Percentiles rank a stretch among this genome's conserved stretches.
These are phyloP conservation scores for Alfaro cultratus DNA, from an alignment of 2,797 vertebrate genomes.

Conservation along the genomic window DNA sequence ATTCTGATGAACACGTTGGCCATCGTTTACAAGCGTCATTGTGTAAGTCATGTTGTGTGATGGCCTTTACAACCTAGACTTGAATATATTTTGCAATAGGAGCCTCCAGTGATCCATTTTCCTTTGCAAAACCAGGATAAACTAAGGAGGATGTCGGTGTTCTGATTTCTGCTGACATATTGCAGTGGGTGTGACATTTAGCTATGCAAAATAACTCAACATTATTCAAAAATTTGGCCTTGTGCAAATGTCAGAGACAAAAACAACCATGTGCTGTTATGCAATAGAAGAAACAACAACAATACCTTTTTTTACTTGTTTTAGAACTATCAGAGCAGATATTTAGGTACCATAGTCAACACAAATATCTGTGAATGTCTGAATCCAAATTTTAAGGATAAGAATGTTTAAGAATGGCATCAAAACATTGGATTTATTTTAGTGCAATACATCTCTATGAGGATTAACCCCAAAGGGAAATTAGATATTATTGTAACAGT, in stretches of 20 bases:
- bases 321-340: conserved; percentile 18
- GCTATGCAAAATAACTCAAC: conserved; percentile 73
- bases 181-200: conserved; percentile 82
- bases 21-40: conserved; percentile 45
- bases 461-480: not conserved
- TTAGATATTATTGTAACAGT: not conserved
- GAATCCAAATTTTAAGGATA: not conserved
- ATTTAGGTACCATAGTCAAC: conserved; percentile 31
- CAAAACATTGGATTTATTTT: not conserved
- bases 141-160: conserved; percentile 25
- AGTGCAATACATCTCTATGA: not conserved
- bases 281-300: conserved; percentile 49
- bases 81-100: conserved; percentile 42
- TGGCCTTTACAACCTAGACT: conserved; percentile 58
- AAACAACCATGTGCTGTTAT: conserved; percentile 61
- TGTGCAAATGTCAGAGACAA: conserved; percentile 77
- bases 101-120: conserved; percentile 49
- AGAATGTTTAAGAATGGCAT: not conserved
- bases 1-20: conserved; percentile 34
- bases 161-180: conserved; percentile 40
- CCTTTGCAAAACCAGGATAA: conserved; percentile 32
- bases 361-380: conserved; percentile 1
- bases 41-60: conserved; percentile 36
- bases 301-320: conserved; percentile 35
- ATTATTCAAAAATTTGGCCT: conserved; percentile 77